Conservation (phyloP, 2,113 vertebrate genomes). For the Capricornis sumatraensis region DNA sequence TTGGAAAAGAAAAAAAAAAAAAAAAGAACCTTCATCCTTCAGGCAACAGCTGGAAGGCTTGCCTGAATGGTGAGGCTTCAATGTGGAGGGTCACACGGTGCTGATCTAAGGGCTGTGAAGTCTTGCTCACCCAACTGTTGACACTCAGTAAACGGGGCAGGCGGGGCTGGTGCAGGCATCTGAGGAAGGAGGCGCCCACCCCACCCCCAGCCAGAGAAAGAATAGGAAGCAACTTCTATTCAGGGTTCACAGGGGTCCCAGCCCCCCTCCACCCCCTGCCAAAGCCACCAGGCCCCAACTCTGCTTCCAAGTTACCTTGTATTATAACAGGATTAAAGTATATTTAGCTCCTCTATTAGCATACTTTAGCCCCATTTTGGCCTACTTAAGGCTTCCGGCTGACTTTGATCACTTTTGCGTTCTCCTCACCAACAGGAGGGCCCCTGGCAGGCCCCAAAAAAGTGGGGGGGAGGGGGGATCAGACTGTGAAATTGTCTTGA, state of each 20-base stretch:
- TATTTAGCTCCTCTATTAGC: constrained; percentile 89
- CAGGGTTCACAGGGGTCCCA: constrained; percentile 83
- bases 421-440: constrained; percentile 85
- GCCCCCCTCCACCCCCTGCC: constrained; percentile 72
- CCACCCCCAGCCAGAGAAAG: constrained; percentile 73
- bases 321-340: constrained; percentile 93
- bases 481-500: constrained; percentile 88
- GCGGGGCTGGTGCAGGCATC: constrained; percentile 81
- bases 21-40: constrained; percentile 79
- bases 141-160: constrained; percentile 86
- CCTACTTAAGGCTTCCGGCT: constrained; percentile 87
- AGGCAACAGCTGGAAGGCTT: constrained; percentile 89
- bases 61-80: constrained; percentile 86
- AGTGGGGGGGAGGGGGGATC: constrained; percentile 48
- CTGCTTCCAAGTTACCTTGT: constrained; percentile 86
- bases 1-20: constrained; percentile 49
- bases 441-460: constrained; percentile 75
- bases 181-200: constrained; percentile 79
- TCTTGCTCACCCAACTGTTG: constrained; percentile 88
- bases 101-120: constrained; percentile 87
- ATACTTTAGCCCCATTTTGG: constrained; percentile 88
- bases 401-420: constrained; percentile 91
- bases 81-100: constrained; percentile 87
- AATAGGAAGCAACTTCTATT: constrained; percentile 86
- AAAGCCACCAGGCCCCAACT: constrained; percentile 81